Percentiles rank a stretch among this genome's conserved stretches.
These are phyloP conservation scores for Macrophya annulata DNA, from an alignment of 2,888 invertebrate genomes.

Conservation along the genomic window DNA sequence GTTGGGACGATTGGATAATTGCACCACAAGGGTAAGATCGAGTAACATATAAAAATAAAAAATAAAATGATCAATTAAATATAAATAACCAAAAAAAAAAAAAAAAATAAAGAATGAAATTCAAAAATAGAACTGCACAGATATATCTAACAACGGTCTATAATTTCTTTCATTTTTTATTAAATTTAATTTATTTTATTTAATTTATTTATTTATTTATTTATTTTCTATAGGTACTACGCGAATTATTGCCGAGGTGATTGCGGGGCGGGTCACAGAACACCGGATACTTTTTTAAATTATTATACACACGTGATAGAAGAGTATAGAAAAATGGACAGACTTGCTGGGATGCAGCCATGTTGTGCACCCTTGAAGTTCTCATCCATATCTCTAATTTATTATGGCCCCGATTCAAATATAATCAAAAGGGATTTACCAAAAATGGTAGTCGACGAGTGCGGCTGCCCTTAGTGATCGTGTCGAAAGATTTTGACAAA, in stretches of 20 bases:
- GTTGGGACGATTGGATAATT: slow-evolving; percentile 98
- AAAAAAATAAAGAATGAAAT: background rate
- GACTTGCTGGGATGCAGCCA: slow-evolving; percentile 90
- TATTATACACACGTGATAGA: slow-evolving; percentile 96
- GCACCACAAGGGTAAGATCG: slow-evolving; percentile 87
- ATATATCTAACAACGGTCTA: background rate
- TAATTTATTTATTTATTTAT: too few relatives aligned
- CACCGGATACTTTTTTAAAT: slow-evolving; percentile 91
- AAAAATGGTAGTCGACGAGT: slow-evolving; percentile 98
- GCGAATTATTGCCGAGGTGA: slow-evolving; percentile 97
- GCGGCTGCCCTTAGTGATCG: slow-evolving; percentile 91
- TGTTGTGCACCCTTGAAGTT: slow-evolving; percentile 96
- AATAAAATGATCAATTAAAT: background rate
- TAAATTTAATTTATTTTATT: too few relatives aligned
- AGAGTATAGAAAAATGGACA: slow-evolving; percentile 90
- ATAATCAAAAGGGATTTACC: slow-evolving; percentile 96
- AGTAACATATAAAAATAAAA: slow-evolving; percentile 12
- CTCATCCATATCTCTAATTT: slow-evolving; percentile 95
- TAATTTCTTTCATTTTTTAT: background rate
- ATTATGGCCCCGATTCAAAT: slow-evolving; percentile 93
- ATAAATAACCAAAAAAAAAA: background rate
- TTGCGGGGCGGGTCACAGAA: slow-evolving; percentile 89
- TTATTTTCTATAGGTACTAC: slow-evolving; percentile 85
- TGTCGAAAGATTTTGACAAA: slow-evolving; percentile 11
- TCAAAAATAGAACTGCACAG: background rate